Evolutionary conservation across 1,140 invertebrate species (phyloP).

Genomic region (Uloborus diversus): DNA sequence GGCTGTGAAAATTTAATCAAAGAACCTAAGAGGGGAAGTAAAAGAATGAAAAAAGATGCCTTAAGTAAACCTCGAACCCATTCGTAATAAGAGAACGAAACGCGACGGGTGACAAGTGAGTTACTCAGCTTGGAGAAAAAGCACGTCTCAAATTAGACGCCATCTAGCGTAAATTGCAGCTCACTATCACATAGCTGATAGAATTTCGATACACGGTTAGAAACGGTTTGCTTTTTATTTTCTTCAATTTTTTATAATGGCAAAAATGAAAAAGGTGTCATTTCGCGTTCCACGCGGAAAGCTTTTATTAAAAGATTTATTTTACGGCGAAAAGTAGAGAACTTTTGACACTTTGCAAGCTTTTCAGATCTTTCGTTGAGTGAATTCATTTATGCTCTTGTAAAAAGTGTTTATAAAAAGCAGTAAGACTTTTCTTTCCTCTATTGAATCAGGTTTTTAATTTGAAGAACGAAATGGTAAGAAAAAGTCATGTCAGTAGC

Average conservation of each 20-base stretch:
- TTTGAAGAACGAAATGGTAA: neutral
- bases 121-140: conserved; percentile 25
- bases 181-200: conserved; percentile 14
- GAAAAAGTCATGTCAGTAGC: neutral
- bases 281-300: neutral
- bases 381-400: neutral
- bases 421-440: neutral
- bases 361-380: neutral
- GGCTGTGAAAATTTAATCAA: conserved; percentile 24
- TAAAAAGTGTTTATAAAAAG: conserved; percentile 14
- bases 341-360: neutral
- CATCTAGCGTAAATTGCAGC: conserved; percentile 27
- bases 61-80: conserved; percentile 29
- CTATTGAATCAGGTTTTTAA: neutral
- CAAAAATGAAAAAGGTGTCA: neutral
- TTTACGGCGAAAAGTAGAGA: neutral
- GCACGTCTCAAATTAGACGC: conserved; percentile 12
- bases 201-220: conserved; percentile 33
- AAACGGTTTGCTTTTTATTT: neutral
- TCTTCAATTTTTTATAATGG: neutral
- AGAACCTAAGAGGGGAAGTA: neutral
- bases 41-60: neutral
- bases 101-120: conserved; percentile 9
- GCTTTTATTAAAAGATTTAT: conserved; percentile 21
- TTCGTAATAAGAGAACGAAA: conserved; percentile 39